These are phyloP conservation scores for Drosophila tsacasi DNA, from an alignment of 1,140 invertebrate genomes.

Conservation along the genomic window DNA sequence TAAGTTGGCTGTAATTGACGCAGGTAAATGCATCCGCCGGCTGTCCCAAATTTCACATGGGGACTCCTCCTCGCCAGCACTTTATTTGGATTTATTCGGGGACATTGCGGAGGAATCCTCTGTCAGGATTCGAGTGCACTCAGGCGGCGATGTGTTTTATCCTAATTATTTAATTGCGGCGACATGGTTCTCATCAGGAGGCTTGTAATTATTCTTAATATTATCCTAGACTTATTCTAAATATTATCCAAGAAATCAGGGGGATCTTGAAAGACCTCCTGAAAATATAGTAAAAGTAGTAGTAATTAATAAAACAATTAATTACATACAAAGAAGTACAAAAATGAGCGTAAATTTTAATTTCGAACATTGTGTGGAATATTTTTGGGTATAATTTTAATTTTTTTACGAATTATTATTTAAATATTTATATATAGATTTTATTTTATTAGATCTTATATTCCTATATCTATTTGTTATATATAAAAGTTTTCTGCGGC, in stretches of 20 bases:
- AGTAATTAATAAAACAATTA: no score
- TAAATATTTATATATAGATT: no score
- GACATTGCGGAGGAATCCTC: not conserved
- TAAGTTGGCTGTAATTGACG: constrained; percentile 48
- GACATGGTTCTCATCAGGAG: not conserved
- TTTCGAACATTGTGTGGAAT: no score
- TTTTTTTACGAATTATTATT: no score
- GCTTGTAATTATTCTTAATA: not conserved
- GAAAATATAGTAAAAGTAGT: not conserved
- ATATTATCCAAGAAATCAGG: not conserved
- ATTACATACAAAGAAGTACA: no score
- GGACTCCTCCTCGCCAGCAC: not conserved
- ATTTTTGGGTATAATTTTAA: no score
- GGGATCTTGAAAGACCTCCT: not conserved
- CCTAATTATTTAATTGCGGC: constrained; percentile 5
- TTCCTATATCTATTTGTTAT: no score
- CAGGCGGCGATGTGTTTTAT: not conserved
- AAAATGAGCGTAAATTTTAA: no score
- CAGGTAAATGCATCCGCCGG: constrained; percentile 35
- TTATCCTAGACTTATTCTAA: not conserved
- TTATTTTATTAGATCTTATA: no score
- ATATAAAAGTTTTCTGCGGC: no score
- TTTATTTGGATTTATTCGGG: constrained; percentile 25
- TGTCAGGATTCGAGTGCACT: constrained; percentile 9
- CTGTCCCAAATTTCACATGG: constrained; percentile 8